Conservation (phyloP, 2,888 invertebrate species). For the Invenusta paracnida region DNA sequence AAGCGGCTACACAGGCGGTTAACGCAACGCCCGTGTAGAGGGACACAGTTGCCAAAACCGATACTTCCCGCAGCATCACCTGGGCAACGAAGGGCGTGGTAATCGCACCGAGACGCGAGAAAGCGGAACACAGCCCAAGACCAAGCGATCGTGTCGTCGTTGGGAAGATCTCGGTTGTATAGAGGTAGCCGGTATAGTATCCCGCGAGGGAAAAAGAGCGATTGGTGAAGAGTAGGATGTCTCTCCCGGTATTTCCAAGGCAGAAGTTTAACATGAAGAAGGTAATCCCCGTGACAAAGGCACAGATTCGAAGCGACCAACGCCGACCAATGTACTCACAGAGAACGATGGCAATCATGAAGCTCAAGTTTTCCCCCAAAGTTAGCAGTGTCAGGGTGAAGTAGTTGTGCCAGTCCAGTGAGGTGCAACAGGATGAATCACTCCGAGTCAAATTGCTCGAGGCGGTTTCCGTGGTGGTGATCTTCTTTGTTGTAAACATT, state of each 20-base stretch:
- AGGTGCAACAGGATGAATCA: conserved; percentile 30
- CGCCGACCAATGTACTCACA: not conserved
- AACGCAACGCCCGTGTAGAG: not conserved
- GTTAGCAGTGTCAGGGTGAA: not conserved
- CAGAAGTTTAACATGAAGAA: not conserved
- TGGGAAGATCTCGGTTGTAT: conserved; percentile 47
- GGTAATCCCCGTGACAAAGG: not conserved
- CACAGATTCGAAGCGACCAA: not conserved
- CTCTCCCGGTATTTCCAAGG: not conserved
- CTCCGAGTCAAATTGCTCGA: too few relatives aligned
- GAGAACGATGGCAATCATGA: not conserved
- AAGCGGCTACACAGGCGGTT: not conserved
- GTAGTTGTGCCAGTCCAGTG: not conserved
- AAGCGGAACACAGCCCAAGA: not conserved
- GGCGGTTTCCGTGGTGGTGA: too few relatives aligned
- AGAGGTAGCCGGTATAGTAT: not conserved
- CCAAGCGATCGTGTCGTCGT: not conserved
- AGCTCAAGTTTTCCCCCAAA: not conserved
- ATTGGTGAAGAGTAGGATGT: not conserved
- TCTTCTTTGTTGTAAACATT: too few relatives aligned
- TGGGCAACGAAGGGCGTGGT: conserved; percentile 32
- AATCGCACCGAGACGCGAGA: not conserved
- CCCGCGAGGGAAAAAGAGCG: not conserved
- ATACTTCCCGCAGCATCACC: not conserved
- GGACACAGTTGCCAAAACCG: not conserved